Base-by-base conservation (phyloP, 2,888 invertebrate species). In the Acrobasis repandana region DNA sequence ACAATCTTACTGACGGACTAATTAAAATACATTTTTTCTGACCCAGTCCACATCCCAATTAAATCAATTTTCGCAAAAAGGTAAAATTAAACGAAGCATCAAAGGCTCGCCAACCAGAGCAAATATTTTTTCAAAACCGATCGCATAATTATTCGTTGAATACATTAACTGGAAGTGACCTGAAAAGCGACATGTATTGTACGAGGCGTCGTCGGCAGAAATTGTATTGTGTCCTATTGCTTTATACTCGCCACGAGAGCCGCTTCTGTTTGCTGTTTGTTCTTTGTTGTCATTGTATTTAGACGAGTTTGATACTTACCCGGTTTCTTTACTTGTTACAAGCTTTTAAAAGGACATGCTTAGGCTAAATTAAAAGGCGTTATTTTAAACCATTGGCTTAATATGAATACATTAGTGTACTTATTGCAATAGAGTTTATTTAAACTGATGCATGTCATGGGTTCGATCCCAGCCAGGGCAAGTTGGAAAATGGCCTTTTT, bases 131-230 rank as follows among this genome's bases (percentile, higher is more conserved):
- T 70, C 75, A 80, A 80, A 76, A 75, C 68, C 67, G 68, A 64
- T 64, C 72, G 69, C 76, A 79, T 82, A 84, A 86, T 86, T 83
- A 85, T 86, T 84, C 83, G 82, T 86, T 81, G 77, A 80, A 79
- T 84, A 82, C 75, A 82, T 81, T 81, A 72, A 79, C 79, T 90
- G 86, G 82, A 84, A 85, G 77, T 86, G 90, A 88, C 87, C 88
- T 89, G 83, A 88, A 90, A 88, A 84, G 87, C 84, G 85, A 83
- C 82, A 70, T 72, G 81, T 74, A 80, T 82, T 80, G 79, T 82
- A 80, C 76, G 77, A 85, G 81, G 86, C 82, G 83, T 80, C 84
- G 77, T 78, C 82, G 80, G 78, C 81, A 85, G 90, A 82, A 84
- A 85, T 80, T 77, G 86, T 86, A 88, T 90, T 90, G 87, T 89